Percentiles rank a stretch among this genome's conserved stretches.
phyloP scores from a whole-genome alignment of 2,888 invertebrate species.

The Acronicta alni region DNA sequence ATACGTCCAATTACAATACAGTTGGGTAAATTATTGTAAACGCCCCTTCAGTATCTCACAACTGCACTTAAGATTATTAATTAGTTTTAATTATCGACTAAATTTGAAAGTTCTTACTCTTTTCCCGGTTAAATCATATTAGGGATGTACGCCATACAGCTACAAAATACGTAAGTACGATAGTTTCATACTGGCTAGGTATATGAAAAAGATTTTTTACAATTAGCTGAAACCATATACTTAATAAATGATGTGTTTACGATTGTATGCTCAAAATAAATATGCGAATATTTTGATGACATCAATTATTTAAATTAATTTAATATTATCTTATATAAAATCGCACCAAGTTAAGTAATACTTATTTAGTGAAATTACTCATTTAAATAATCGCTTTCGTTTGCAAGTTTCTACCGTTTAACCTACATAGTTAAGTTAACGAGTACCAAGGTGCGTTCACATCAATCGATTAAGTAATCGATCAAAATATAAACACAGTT shows the following conservation, averaged over 20 bases:
- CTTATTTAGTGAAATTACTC: conserved; percentile 26
- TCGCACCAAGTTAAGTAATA: conserved; percentile 8
- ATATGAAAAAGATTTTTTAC: too few species aligned
- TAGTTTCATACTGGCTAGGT: too few species aligned
- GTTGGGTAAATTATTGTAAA: too few species aligned
- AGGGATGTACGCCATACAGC: too few species aligned
- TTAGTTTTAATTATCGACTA: too few species aligned
- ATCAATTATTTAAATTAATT: background rate
- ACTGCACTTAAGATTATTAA: too few species aligned
- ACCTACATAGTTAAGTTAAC: conserved; percentile 26
- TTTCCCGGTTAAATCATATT: too few species aligned
- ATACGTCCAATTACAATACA: too few species aligned
- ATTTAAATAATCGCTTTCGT: conserved; percentile 36
- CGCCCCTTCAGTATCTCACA: too few species aligned
- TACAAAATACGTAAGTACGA: too few species aligned
- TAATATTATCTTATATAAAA: conserved; percentile 1
- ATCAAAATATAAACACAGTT: conserved; percentile 29
- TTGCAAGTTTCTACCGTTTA: conserved; percentile 33
- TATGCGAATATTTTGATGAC: background rate
- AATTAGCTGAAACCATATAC: too few species aligned
- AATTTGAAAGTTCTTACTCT: too few species aligned
- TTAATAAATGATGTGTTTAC: background rate
- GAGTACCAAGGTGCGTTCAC: conserved; percentile 6
- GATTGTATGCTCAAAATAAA: background rate
- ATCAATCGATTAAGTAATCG: conserved; percentile 34